Evolutionary conservation across 2,888 invertebrate species (phyloP).

Genomic region (Pediacus dermestoides): DNA sequence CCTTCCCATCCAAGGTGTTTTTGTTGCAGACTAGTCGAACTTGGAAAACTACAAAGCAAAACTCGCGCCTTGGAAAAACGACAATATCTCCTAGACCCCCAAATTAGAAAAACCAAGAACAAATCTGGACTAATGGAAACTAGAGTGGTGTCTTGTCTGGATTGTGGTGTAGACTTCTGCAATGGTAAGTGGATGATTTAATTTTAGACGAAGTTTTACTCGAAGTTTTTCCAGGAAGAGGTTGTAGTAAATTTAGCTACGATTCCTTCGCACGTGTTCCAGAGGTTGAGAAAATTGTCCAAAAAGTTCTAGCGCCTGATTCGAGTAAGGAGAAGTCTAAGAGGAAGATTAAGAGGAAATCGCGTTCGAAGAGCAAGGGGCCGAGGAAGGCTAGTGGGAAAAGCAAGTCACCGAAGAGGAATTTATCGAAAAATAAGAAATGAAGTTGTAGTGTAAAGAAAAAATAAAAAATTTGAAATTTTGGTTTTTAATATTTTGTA

Average conservation of each 20-base stretch:
- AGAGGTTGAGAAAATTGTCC: conserved; percentile 37
- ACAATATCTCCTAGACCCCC: conserved; percentile 61
- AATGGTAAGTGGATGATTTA: conserved; percentile 58
- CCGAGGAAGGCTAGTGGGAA: conserved; percentile 43
- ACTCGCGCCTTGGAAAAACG: conserved; percentile 70
- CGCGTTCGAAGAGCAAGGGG: conserved; percentile 39
- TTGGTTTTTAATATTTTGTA: no score
- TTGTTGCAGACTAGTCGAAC: conserved; percentile 66
- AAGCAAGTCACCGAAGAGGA: conserved; percentile 29
- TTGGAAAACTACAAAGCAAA: conserved; percentile 74
- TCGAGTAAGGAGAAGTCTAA: conserved; percentile 38
- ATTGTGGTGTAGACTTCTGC: conserved; percentile 86
- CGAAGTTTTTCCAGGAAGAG: conserved; percentile 45
- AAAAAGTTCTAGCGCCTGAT: conserved; percentile 45
- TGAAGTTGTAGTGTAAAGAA: no score
- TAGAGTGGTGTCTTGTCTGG: conserved; percentile 68
- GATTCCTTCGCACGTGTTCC: conserved; percentile 54
- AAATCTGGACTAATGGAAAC: conserved; percentile 79
- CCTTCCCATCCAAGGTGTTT: no score
- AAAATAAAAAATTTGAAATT: no score
- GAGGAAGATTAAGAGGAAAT: conserved; percentile 30
- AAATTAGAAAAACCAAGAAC: conserved; percentile 74
- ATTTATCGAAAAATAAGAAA: no score
- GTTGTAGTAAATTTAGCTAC: conserved; percentile 57
- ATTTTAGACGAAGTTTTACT: no score